phyloP scores from a whole-genome alignment of 2,888 invertebrate species.

The Ephialtes manifestator region DNA sequence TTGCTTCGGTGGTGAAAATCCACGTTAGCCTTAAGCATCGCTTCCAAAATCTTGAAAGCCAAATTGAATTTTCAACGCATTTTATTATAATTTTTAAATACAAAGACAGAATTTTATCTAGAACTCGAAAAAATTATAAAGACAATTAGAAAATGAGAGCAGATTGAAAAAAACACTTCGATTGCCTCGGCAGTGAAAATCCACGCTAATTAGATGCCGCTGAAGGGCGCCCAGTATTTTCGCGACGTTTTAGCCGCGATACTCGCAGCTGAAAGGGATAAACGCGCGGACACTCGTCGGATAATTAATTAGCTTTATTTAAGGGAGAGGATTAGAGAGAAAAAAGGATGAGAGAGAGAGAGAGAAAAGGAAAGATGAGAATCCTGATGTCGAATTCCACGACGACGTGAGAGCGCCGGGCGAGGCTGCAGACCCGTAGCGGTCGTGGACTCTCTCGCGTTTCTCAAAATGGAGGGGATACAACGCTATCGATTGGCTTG shows the following conservation, averaged over 20 bases:
- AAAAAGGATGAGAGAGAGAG: slow-evolving; percentile 31
- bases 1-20: no score
- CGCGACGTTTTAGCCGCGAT: slow-evolving; percentile 22
- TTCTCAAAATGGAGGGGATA: slow-evolving; percentile 77
- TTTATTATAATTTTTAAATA: not conserved
- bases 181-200: not conserved
- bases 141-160: slow-evolving; percentile 3
- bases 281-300: slow-evolving; percentile 29
- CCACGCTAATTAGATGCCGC: slow-evolving; percentile 48
- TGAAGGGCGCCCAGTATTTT: slow-evolving; percentile 24
- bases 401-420: slow-evolving; percentile 62
- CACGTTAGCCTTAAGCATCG: no score
- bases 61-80: not conserved
- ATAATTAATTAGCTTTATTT: slow-evolving; percentile 66
- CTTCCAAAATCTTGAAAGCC: not conserved
- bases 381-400: slow-evolving; percentile 58
- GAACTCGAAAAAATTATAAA: not conserved
- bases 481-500: slow-evolving; percentile 82
- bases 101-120: not conserved
- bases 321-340: slow-evolving; percentile 28
- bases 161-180: slow-evolving; percentile 9
- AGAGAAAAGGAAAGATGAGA: slow-evolving; percentile 41
- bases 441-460: slow-evolving; percentile 61
- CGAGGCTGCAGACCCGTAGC: slow-evolving; percentile 61
- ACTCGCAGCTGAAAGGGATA: slow-evolving; percentile 16